phyloP scores from a whole-genome alignment of 2,888 invertebrate genomes.

The Agrotis clavis region DNA sequence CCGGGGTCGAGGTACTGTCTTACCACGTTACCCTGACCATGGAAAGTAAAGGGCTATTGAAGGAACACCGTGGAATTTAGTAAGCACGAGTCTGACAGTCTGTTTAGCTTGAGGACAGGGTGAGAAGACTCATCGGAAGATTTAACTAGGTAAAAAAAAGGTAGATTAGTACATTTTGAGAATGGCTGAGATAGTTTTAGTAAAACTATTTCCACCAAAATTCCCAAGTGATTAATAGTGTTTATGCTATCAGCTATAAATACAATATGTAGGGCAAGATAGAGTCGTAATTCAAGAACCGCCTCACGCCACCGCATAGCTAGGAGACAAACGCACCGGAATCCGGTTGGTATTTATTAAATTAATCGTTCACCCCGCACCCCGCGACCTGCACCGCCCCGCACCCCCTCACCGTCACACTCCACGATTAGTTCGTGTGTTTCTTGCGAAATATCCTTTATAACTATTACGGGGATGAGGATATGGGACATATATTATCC shows the following conservation, averaged over 20 bases:
- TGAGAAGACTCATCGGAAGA: too few species aligned
- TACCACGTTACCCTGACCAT: too few species aligned
- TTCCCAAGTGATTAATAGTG: constrained; percentile 62
- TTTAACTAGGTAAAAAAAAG: too few species aligned
- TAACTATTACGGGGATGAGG: constrained; percentile 33
- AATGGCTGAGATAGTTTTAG: background rate
- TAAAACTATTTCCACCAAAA: constrained; percentile 28
- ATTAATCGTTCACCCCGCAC: constrained; percentile 81
- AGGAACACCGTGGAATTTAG: too few species aligned
- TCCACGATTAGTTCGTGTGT: constrained; percentile 65
- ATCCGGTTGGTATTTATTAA: constrained; percentile 88
- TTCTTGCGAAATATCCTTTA: constrained; percentile 63
- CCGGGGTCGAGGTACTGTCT: too few species aligned
- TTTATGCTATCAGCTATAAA: constrained; percentile 61
- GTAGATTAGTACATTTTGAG: too few species aligned
- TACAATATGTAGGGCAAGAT: constrained; percentile 62
- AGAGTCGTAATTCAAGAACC: constrained; percentile 80
- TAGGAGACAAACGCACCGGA: constrained; percentile 85
- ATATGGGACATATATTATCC: background rate
- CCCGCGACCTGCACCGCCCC: constrained; percentile 35
- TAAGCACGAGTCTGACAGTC: too few species aligned
- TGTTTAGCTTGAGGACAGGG: too few species aligned
- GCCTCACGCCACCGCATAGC: constrained; percentile 79
- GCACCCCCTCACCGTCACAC: constrained; percentile 59
- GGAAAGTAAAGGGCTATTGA: too few species aligned